Evolutionary conservation across 2,797 vertebrate species (phyloP).

Genomic region (Synanceia verrucosa): DNA sequence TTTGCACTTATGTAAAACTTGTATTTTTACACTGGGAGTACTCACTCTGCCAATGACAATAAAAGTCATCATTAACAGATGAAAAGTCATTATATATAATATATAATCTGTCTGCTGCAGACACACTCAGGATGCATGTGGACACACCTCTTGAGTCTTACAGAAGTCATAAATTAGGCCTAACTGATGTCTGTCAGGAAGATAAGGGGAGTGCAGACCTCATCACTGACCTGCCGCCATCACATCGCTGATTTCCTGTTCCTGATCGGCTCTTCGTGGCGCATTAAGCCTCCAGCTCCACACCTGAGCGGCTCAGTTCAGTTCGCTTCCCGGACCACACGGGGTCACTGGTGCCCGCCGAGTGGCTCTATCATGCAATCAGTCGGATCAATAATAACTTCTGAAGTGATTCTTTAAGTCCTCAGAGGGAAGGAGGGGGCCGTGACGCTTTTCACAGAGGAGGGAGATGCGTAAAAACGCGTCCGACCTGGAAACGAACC

Average conservation of each 20-base stretch:
- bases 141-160: too few species aligned
- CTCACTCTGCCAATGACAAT: too few species aligned
- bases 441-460: not conserved
- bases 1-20: too few species aligned
- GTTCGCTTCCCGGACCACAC: constrained; percentile 53
- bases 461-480: not conserved
- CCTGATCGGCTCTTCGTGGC: not conserved
- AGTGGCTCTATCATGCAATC: constrained; percentile 40
- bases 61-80: too few species aligned
- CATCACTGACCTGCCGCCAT: too few species aligned
- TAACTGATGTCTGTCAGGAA: not conserved
- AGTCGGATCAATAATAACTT: constrained; percentile 49
- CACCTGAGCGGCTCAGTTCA: not conserved
- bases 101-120: too few species aligned
- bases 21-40: too few species aligned
- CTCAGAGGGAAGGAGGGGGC: not conserved
- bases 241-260: not conserved
- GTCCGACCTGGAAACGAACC: not conserved
- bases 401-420: constrained; percentile 18
- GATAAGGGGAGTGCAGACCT: too few species aligned
- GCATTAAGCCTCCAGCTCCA: not conserved
- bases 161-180: too few species aligned
- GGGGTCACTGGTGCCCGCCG: constrained; percentile 77
- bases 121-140: too few species aligned
- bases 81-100: too few species aligned